phyloP scores from a whole-genome alignment of 2,888 invertebrate species.

The Protophormia terraenovae region DNA sequence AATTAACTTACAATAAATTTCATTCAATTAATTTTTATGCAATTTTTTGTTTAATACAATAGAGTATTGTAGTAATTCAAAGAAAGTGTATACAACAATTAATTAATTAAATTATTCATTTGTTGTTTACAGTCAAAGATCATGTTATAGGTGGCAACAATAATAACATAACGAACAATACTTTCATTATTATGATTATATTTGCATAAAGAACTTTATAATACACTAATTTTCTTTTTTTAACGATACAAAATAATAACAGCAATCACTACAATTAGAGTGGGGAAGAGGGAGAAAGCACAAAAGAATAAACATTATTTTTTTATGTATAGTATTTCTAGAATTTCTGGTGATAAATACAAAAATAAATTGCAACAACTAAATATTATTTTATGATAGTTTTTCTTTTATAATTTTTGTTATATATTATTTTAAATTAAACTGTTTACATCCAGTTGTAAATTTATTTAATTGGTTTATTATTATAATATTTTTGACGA shows the following conservation, averaged over 20 bases:
- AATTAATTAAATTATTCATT: conserved; percentile 1
- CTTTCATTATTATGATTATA: no score
- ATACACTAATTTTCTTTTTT: background rate
- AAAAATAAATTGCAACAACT: conserved; percentile 4
- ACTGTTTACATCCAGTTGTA: background rate
- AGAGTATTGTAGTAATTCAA: background rate
- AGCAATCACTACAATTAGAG: background rate
- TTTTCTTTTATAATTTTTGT: background rate
- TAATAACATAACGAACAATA: background rate
- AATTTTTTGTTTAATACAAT: background rate
- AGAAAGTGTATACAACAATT: background rate
- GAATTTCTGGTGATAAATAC: background rate
- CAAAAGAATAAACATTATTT: no score
- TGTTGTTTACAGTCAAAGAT: background rate
- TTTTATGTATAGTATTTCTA: background rate
- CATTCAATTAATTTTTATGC: background rate
- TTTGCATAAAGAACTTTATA: no score
- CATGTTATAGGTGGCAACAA: background rate
- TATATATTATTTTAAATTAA: background rate
- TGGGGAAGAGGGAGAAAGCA: no score
- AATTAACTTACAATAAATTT: no score
- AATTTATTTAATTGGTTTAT: no score
- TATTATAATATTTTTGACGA: background rate
- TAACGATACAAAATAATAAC: conserved; percentile 6
- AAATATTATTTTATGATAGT: background rate